These are phyloP conservation scores for Coelinius sp. DNA, from an alignment of 2,888 invertebrate species.

Conservation along the genomic window DNA sequence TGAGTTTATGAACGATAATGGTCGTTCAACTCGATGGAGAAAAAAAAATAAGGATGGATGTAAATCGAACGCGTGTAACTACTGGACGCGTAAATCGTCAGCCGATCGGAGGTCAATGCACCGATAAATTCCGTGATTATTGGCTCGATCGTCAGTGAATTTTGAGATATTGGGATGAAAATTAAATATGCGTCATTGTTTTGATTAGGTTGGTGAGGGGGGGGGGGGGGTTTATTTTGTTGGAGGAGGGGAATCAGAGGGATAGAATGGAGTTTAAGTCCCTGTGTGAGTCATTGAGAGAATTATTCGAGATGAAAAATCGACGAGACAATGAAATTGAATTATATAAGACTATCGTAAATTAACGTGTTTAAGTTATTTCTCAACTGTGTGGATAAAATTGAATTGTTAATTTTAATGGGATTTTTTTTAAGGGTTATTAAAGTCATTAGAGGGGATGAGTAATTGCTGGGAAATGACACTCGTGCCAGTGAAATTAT, in stretches of 20 bases:
- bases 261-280: too few relatives aligned
- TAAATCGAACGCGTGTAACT: slow-evolving; percentile 47
- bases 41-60: slow-evolving; percentile 40
- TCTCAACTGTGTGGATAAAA: background rate
- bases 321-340: slow-evolving; percentile 15
- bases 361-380: background rate
- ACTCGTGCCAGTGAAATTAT: background rate
- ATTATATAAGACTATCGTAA: background rate
- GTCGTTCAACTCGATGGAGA: slow-evolving; percentile 18
- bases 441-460: slow-evolving; percentile 2
- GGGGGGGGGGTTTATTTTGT: too few relatives aligned
- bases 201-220: background rate
- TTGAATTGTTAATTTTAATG: background rate
- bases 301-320: background rate
- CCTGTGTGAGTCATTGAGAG: background rate
- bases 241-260: background rate
- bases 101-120: slow-evolving; percentile 53
- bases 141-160: slow-evolving; percentile 42
- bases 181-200: background rate
- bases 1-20: background rate
- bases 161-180: background rate
- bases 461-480: slow-evolving; percentile 1
- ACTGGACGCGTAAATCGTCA: slow-evolving; percentile 45
- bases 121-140: slow-evolving; percentile 58
- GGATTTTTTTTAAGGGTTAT: background rate